phyloP scores from a whole-genome alignment of 2,113 vertebrate genomes.

The Festucalex cinctus region DNA sequence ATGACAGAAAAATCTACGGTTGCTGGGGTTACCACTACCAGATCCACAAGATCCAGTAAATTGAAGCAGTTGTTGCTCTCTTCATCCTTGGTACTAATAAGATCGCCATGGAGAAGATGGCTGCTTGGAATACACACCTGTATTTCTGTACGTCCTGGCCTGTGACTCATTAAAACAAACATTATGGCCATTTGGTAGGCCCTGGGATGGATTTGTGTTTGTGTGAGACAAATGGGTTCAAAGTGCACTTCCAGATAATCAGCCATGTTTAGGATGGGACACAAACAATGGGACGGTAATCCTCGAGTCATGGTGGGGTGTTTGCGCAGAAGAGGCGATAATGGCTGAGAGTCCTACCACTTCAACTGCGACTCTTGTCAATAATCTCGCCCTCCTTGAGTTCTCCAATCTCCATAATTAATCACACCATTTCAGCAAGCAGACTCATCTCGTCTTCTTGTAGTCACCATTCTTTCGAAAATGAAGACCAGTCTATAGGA shows the following conservation, averaged over 20 bases:
- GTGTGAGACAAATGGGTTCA: constrained; percentile 20
- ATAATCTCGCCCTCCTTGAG: constrained; percentile 21
- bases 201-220: constrained; percentile 4
- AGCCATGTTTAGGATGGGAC: neutral
- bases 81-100: neutral
- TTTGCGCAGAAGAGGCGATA: constrained; percentile 9
- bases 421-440: constrained; percentile 39
- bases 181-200: constrained; percentile 13
- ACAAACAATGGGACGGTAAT: neutral
- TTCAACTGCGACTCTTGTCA: constrained; percentile 18
- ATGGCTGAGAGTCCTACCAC: constrained; percentile 4
- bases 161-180: constrained; percentile 62
- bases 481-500: too few relatives aligned
- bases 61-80: neutral
- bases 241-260: constrained; percentile 19
- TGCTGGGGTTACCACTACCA: neutral
- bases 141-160: constrained; percentile 38
- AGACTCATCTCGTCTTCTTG: neutral
- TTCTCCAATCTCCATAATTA: constrained; percentile 43
- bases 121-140: constrained; percentile 34
- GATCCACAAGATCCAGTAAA: neutral
- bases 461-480: too few relatives aligned
- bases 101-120: neutral
- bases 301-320: neutral
- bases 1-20: neutral